These are phyloP conservation scores for Odontamblyopus lacepedii DNA, from an alignment of 2,797 vertebrate genomes.

Conservation along the genomic window DNA sequence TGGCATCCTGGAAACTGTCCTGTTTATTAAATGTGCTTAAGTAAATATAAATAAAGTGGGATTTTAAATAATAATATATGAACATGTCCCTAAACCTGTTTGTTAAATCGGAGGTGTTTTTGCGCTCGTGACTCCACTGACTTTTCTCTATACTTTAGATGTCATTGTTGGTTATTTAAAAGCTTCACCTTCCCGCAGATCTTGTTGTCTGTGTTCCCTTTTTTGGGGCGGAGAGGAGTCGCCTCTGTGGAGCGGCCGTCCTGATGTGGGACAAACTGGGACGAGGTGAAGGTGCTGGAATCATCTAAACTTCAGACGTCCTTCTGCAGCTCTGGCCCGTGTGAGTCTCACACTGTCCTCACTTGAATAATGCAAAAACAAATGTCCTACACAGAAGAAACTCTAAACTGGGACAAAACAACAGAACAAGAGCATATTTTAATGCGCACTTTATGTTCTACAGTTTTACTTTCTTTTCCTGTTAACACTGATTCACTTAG, in stretches of 20 bases:
- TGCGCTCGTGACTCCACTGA: neutral
- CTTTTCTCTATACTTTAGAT: no score
- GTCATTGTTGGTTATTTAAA: neutral
- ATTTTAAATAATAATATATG: neutral
- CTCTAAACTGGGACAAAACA: neutral
- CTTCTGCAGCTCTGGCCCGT: conserved; percentile 44
- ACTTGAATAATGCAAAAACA: neutral
- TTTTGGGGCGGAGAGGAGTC: conserved; percentile 26
- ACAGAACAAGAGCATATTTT: neutral
- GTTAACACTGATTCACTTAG: no score
- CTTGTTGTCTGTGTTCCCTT: conserved; percentile 5
- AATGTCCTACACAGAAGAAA: neutral
- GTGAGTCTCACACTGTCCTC: conserved; percentile 16
- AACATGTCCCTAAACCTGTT: neutral
- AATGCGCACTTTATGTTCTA: neutral
- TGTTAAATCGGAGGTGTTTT: neutral
- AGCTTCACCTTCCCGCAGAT: conserved; percentile 22
- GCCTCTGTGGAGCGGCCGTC: conserved; percentile 24
- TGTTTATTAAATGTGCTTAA: no score
- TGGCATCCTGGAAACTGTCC: no score
- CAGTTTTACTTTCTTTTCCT: neutral
- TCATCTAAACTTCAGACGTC: conserved; percentile 67
- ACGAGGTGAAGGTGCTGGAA: conserved; percentile 55
- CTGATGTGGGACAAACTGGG: conserved; percentile 61
- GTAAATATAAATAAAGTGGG: no score